Percentiles rank a stretch among this genome's conserved stretches.
Evolutionary conservation across 92 coral and sea anemone species (phyloP).

Genomic region (Zoanthus sociatus): DNA sequence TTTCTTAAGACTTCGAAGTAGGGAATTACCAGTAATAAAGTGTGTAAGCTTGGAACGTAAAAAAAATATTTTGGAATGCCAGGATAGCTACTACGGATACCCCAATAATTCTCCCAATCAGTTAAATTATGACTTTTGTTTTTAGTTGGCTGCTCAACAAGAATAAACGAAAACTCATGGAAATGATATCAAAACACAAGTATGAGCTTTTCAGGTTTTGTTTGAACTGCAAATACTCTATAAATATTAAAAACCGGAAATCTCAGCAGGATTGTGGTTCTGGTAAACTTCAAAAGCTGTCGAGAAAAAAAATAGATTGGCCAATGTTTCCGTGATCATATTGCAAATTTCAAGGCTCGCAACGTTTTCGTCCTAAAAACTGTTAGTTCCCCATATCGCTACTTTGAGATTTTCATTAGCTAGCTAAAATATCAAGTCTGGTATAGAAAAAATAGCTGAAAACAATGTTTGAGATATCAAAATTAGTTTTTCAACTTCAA

Average conservation of each 20-base stretch:
- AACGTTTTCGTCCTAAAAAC: slow-evolving; percentile 24
- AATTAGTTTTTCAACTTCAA: slow-evolving; percentile 15
- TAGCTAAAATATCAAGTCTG: background rate
- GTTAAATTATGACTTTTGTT: slow-evolving; percentile 1
- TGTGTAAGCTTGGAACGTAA: background rate
- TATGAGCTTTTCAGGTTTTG: slow-evolving; percentile 7
- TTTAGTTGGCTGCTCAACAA: slow-evolving; percentile 28
- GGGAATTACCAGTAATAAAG: background rate
- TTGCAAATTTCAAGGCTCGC: background rate
- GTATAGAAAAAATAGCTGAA: slow-evolving; percentile 22
- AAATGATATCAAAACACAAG: slow-evolving; percentile 2
- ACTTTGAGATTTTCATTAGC: slow-evolving; percentile 2
- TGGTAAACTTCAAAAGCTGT: slow-evolving; percentile 19
- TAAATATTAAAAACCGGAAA: slow-evolving; percentile 11
- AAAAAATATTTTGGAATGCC: slow-evolving; percentile 2
- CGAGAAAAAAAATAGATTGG: slow-evolving; percentile 22
- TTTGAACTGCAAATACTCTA: slow-evolving; percentile 24
- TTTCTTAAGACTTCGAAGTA: background rate
- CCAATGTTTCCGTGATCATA: slow-evolving; percentile 9
- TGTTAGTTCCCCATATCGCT: background rate
- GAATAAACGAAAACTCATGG: slow-evolving; percentile 12
- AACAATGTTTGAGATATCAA: slow-evolving; percentile 3
- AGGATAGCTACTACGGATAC: background rate
- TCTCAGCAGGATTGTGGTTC: slow-evolving; percentile 1
- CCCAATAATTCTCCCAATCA: slow-evolving; percentile 10